phyloP scores from a whole-genome alignment of 2,113 vertebrate species.

The Crotalus helleri region DNA sequence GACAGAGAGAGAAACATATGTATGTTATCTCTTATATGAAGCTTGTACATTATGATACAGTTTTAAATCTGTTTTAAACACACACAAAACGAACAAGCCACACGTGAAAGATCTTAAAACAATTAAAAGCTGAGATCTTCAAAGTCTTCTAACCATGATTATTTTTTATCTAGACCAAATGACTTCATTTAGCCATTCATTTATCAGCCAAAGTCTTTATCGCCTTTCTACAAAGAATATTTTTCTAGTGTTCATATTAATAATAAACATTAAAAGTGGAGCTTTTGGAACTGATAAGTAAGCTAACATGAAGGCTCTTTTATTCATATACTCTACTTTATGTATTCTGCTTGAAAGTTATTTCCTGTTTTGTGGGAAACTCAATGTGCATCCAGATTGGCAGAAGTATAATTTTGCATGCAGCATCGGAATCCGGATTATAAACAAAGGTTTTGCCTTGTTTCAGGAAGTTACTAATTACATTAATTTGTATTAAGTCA shows the following conservation, averaged over 20 bases:
- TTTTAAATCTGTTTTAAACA: neutral
- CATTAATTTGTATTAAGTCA: too few relatives aligned
- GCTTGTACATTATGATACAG: neutral
- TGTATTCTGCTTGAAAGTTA: neutral
- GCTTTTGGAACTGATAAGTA: neutral
- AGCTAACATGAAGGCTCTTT: neutral
- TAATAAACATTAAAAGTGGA: neutral
- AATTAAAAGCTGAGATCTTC: neutral
- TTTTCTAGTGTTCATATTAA: neutral
- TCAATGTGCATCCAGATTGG: neutral
- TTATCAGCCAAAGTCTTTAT: slow-evolving; percentile 4
- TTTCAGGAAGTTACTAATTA: neutral
- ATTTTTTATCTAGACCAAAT: neutral
- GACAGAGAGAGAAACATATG: neutral
- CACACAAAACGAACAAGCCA: neutral
- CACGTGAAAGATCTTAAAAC: neutral
- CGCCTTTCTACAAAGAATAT: neutral
- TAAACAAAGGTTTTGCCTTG: neutral
- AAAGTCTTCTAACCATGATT: neutral
- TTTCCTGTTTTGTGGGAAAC: neutral
- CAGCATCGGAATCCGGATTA: neutral
- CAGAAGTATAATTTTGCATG: neutral
- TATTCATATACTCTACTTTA: neutral
- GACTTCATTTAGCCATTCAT: neutral
- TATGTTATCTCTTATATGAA: neutral